Base-by-base conservation (phyloP, 2,888 invertebrate species). In the Latheticus oryzae region DNA sequence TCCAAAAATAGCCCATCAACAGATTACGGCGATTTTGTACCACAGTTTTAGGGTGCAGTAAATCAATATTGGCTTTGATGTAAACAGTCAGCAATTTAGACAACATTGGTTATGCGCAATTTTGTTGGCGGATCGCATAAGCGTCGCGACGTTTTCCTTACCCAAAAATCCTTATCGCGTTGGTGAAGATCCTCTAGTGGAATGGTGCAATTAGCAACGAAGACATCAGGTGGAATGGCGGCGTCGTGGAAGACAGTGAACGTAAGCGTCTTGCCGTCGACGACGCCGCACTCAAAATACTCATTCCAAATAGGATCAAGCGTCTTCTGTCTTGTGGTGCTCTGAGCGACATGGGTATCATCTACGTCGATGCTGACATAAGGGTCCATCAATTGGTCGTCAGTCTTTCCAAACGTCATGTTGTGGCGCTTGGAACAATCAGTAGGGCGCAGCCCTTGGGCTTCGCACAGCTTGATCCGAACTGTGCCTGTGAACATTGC, bases 181-280 rank as follows among this genome's bases (percentile, higher is more conserved):
- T 89, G 82, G 67, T 99, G 82, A 67, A 99, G 33, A 79, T 98
- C 97, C 78, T 97, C 97, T 79, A 99, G 94, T 47, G 95, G 89
- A 73, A 99, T 91, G 70, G 90, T 91, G 81, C 96, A 96, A 81
- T 99, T 98, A 70, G 99, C 97, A 65, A 99, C 97, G 83, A 99
- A 99, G 79, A 97, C 97, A 82, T 99, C 98, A 21, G 97, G 97
- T 71, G 95, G 94, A 77, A 99, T 91, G 64, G 97, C 95, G 68
- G 97, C 96, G 84, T 97, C 96, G 81, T 99, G 98, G 84, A 99
- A 99, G 73, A 99, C 96, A 61, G 98, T 97, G 79, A 98, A 87
- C 68, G 94, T 95, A 75, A 99, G 86, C 76, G 89, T 91, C 78
- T 90, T 88, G 69, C 94, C 97, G 81, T 92, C 90, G 74, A 90